Conservation (phyloP, 2,113 vertebrate species). For the Haemorhous mexicanus region DNA sequence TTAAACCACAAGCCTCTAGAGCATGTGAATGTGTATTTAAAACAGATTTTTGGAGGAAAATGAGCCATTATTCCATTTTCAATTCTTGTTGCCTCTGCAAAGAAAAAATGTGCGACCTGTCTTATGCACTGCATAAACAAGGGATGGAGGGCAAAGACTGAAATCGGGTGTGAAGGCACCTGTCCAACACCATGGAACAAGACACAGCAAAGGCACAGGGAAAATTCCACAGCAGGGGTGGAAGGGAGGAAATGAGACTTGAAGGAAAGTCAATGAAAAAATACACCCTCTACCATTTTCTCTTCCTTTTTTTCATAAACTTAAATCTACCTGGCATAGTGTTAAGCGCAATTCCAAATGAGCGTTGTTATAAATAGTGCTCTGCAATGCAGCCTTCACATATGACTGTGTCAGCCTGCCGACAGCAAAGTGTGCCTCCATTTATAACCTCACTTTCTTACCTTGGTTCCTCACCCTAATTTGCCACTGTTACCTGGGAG, state of each 20-base stretch:
- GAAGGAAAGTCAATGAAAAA: background rate
- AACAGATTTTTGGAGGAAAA: background rate
- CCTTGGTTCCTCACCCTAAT: conserved; percentile 32
- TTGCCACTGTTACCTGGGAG: conserved; percentile 15
- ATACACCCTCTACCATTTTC: background rate
- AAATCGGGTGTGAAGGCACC: fast-evolving
- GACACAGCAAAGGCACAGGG: background rate
- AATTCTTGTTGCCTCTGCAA: background rate
- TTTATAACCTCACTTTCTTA: conserved; percentile 24
- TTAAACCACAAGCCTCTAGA: background rate
- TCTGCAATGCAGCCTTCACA: conserved; percentile 4
- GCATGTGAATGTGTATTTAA: background rate
- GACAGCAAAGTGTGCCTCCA: conserved; percentile 13
- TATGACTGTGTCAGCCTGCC: background rate
- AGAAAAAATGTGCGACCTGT: background rate
- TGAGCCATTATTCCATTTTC: background rate
- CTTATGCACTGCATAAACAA: background rate
- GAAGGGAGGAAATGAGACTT: background rate
- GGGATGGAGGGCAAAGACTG: background rate
- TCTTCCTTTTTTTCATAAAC: background rate
- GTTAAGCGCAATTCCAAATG: background rate
- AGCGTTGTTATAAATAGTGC: conserved; percentile 23
- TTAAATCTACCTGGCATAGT: background rate
- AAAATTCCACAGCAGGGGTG: background rate
- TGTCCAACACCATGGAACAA: background rate